A percentile compares a stretch with the other conserved stretches of the same genome.
phyloP scores from a whole-genome alignment of 2,888 invertebrate species.

The Leistus spinibarbis region DNA sequence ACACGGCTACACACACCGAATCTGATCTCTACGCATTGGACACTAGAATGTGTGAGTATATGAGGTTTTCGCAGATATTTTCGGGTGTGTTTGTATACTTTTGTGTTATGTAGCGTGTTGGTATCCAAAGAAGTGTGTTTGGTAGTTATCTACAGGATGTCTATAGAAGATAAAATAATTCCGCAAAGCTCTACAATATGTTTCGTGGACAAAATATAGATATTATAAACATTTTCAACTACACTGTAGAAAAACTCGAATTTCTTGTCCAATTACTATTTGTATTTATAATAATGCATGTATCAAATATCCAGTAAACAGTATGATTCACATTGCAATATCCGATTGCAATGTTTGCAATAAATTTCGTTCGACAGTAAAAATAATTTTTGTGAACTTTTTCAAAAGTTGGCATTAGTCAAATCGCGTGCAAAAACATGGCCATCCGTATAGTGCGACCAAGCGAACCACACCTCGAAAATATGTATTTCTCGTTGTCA shows the following conservation, averaged over 20 bases:
- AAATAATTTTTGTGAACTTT: constrained; percentile 25
- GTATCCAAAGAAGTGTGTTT: no score
- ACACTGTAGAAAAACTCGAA: no score
- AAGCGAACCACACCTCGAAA: not conserved
- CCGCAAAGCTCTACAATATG: no score
- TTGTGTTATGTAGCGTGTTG: no score
- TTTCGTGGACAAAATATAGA: no score
- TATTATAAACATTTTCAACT: no score
- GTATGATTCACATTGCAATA: not conserved
- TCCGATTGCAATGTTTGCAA: constrained; percentile 12
- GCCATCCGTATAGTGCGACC: not conserved
- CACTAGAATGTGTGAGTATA: not conserved
- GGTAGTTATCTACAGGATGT: no score
- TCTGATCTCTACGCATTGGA: not conserved
- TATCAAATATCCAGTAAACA: not conserved
- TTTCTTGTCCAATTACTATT: no score
- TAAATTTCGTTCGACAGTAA: constrained; percentile 16
- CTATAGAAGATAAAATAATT: no score
- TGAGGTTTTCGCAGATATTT: no score
- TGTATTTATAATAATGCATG: no score
- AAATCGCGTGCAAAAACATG: constrained; percentile 1
- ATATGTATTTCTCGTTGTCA: not conserved
- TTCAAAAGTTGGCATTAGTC: constrained; percentile 26
- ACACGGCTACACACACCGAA: not conserved
- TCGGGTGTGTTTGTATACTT: no score